These are phyloP conservation scores for Kryptolebias marmoratus DNA, from an alignment of 2,113 vertebrate genomes.

Conservation along the genomic window DNA sequence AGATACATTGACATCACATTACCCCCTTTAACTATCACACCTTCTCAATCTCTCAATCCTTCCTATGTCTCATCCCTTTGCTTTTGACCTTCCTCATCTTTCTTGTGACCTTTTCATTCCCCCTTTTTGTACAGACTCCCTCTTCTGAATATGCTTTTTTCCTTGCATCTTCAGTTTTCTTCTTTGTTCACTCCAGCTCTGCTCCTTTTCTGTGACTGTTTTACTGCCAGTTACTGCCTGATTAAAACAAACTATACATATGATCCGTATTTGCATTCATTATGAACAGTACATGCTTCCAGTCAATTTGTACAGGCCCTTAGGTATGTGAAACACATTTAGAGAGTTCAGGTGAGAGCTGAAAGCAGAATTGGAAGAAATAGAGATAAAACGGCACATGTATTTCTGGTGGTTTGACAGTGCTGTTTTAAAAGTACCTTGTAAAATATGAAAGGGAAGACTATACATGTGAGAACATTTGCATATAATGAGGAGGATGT, in stretches of 20 bases:
- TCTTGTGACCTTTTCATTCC: slow-evolving; percentile 54
- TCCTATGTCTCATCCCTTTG: slow-evolving; percentile 34
- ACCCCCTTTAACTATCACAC: slow-evolving; percentile 66
- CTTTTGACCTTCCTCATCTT: slow-evolving; percentile 64
- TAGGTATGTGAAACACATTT: not conserved
- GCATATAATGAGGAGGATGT: not conserved
- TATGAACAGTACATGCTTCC: not conserved
- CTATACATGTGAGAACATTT: not conserved
- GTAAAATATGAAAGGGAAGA: slow-evolving; percentile 6
- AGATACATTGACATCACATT: slow-evolving; percentile 77
- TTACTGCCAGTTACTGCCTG: not conserved
- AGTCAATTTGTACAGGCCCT: not conserved
- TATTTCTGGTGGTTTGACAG: no score
- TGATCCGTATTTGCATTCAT: not conserved
- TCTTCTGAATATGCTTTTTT: slow-evolving; percentile 48
- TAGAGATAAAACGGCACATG: no score
- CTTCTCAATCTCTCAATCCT: slow-evolving; percentile 42
- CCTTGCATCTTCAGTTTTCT: slow-evolving; percentile 19
- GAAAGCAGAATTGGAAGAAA: not conserved
- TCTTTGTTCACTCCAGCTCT: not conserved
- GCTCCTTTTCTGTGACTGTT: not conserved
- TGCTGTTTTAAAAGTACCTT: not conserved
- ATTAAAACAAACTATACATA: not conserved
- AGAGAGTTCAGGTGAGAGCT: no score
- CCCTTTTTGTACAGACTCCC: slow-evolving; percentile 4